A percentile compares a stretch with the other conserved stretches of the same genome.
These are phyloP conservation scores for Gortyna flavago DNA, from an alignment of 2,888 invertebrate genomes.

Conservation along the genomic window DNA sequence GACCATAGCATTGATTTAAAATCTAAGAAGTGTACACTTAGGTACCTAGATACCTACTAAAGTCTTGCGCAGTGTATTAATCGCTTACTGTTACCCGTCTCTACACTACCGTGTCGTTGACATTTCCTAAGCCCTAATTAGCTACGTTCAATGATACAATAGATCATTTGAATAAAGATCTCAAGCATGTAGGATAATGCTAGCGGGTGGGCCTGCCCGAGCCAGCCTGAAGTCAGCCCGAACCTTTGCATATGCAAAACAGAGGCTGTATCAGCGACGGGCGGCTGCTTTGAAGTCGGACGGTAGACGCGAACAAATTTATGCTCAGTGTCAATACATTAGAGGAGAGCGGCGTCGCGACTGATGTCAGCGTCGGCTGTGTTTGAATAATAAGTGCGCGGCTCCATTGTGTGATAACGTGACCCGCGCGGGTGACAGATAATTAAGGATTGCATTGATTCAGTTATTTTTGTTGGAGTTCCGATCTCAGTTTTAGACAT, in stretches of 20 bases:
- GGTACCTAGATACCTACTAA: too few species aligned
- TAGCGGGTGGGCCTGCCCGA: conserved; percentile 71
- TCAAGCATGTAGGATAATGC: conserved; percentile 70
- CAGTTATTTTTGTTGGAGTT: conserved; percentile 6
- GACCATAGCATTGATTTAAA: not conserved
- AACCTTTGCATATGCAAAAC: conserved; percentile 78
- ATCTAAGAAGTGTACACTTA: not conserved
- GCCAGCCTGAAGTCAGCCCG: conserved; percentile 57
- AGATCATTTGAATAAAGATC: conserved; percentile 73
- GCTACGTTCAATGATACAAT: conserved; percentile 67
- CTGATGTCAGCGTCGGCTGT: conserved; percentile 79
- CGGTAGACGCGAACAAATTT: conserved; percentile 80
- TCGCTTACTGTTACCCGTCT: conserved; percentile 17
- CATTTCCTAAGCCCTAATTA: conserved; percentile 67
- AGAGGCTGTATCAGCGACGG: conserved; percentile 61
- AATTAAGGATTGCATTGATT: conserved; percentile 7
- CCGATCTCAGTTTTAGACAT: not conserved
- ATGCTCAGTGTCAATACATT: conserved; percentile 83
- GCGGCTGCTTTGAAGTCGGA: conserved; percentile 73
- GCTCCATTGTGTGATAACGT: conserved; percentile 63
- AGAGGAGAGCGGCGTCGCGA: conserved; percentile 75
- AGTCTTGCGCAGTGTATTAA: conserved; percentile 2
- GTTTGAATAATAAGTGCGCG: conserved; percentile 74
- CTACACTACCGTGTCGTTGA: conserved; percentile 32
- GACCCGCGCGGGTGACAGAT: conserved; percentile 20